Conservation (phyloP, 2,797 vertebrate species). For the Catamblyrhynchus diadema region DNA sequence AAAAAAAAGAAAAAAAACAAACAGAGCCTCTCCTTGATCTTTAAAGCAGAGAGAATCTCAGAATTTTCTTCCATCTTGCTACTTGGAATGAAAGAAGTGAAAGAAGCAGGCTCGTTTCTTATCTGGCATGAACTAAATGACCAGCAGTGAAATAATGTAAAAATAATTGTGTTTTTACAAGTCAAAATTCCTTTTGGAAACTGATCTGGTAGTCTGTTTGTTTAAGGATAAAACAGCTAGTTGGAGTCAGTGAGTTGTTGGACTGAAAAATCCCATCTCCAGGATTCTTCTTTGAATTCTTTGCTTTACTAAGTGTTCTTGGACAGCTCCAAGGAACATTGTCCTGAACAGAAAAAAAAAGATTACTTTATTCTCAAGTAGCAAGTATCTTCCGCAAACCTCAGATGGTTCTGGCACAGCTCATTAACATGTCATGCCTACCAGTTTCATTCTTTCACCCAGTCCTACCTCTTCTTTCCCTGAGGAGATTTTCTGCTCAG, state of each 20-base stretch:
- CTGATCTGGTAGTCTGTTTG: neutral
- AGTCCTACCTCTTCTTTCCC: neutral
- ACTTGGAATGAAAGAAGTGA: neutral
- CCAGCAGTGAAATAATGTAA: neutral
- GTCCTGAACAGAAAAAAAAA: neutral
- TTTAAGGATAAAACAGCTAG: neutral
- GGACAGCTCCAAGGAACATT: neutral
- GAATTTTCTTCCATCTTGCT: neutral
- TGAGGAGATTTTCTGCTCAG: slow-evolving; percentile 1
- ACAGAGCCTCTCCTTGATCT: neutral
- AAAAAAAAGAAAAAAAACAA: neutral
- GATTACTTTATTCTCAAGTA: neutral
- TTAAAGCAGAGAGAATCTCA: neutral
- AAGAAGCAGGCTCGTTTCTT: fast-evolving
- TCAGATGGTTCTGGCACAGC: slow-evolving; percentile 32
- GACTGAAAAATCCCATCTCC: neutral
- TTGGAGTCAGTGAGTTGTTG: neutral
- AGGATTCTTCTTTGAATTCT: neutral
- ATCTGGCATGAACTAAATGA: neutral
- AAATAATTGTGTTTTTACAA: neutral
- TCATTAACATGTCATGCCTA: slow-evolving; percentile 32
- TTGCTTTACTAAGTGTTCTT: neutral
- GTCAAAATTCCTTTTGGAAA: neutral
- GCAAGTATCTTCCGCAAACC: neutral
- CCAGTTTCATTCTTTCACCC: neutral